Evolutionary conservation across 2,113 vertebrate species (phyloP).

Genomic region (Prunella fulvescens): DNA sequence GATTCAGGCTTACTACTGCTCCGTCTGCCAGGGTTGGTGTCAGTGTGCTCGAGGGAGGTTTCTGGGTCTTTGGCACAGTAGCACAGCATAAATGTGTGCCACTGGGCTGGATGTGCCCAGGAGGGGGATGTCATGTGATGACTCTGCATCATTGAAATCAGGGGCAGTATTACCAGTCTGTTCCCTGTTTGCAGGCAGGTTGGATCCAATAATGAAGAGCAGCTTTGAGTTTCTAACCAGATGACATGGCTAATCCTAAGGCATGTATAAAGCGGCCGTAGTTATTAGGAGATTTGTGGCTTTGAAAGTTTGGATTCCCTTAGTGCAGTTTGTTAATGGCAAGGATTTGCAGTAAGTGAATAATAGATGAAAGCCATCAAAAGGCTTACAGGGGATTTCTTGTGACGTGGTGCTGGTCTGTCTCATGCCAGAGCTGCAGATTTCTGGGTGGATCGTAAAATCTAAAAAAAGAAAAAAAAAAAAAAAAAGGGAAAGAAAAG

Average conservation of each 20-base stretch:
- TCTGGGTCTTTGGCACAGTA: conserved; percentile 6
- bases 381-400: conserved; percentile 25
- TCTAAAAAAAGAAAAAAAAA: not conserved
- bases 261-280: not conserved
- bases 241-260: conserved; percentile 44
- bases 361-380: conserved; percentile 37
- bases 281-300: conserved; percentile 53
- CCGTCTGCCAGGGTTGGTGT: not conserved
- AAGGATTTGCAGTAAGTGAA: conserved; percentile 38
- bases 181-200: not conserved
- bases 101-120: not conserved
- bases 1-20: not conserved
- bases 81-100: not conserved
- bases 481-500: not conserved
- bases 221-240: conserved; percentile 36
- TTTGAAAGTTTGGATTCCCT: conserved; percentile 25
- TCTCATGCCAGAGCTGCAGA: not conserved
- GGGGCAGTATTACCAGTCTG: not conserved
- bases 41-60: not conserved
- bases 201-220: conserved; percentile 41
- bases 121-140: not conserved
- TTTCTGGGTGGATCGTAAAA: not conserved
- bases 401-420: not conserved
- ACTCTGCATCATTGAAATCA: not conserved
- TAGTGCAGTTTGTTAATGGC: conserved; percentile 1